Percentiles rank a stretch among this genome's conserved stretches.
Evolutionary conservation across 1,140 invertebrate genomes (phyloP).

Genomic region (Caerostris darwini): DNA sequence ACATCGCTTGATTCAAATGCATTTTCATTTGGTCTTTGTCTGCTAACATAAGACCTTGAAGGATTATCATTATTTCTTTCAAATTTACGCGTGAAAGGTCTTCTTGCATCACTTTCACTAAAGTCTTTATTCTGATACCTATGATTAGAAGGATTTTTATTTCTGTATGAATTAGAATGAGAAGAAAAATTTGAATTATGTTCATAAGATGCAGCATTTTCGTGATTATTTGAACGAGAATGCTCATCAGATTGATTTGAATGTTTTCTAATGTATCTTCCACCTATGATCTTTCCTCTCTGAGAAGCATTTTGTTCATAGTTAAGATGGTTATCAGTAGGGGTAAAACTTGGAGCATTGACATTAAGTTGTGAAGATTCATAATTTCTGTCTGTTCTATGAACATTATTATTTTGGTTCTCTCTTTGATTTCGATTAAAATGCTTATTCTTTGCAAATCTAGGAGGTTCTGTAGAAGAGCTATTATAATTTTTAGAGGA

Average conservation of each 20-base stretch:
- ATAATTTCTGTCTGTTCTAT: not conserved
- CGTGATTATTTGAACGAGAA: not conserved
- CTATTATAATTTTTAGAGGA: not conserved
- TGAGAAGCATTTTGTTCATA: not conserved
- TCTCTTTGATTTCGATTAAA: not conserved
- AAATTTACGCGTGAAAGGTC: not conserved
- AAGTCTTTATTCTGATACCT: not conserved
- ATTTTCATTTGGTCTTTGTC: slow-evolving; percentile 14
- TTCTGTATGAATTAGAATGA: not conserved
- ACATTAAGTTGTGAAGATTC: not conserved
- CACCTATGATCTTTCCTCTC: slow-evolving; percentile 59
- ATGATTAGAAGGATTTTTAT: not conserved
- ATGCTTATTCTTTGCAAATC: not conserved
- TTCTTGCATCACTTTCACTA: not conserved
- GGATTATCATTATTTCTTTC: not conserved
- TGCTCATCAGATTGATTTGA: not conserved
- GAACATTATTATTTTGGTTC: not conserved
- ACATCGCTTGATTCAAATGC: not conserved
- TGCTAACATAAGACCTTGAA: not conserved
- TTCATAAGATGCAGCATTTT: not conserved
- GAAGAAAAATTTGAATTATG: not conserved
- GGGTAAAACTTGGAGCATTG: not conserved
- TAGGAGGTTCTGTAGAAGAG: not conserved
- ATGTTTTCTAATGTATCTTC: slow-evolving; percentile 69
- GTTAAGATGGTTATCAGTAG: not conserved